phyloP scores from a whole-genome alignment of 2,888 invertebrate genomes.

The Drosophila anomalata region DNA sequence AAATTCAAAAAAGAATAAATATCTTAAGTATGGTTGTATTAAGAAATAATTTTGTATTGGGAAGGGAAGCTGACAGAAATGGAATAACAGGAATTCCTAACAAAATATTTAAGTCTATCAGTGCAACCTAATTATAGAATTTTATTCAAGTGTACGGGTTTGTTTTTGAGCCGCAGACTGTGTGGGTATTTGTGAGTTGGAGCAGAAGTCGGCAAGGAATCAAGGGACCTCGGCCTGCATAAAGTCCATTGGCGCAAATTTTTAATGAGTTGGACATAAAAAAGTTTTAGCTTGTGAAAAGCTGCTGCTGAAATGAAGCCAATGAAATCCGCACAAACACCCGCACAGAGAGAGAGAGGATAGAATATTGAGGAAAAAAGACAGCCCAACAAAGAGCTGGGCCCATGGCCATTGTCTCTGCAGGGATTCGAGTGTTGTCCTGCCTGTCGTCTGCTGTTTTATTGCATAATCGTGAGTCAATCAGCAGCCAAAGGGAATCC shows the following conservation, averaged over 20 bases:
- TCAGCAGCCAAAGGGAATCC: constrained; percentile 60
- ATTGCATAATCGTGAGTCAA: constrained; percentile 82
- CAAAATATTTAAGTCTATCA: background rate
- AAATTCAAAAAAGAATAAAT: too few relatives aligned
- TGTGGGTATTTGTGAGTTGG: constrained; percentile 32
- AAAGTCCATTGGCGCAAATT: constrained; percentile 74
- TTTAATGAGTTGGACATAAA: constrained; percentile 80
- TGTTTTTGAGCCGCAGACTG: constrained; percentile 2
- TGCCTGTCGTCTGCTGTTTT: constrained; percentile 66
- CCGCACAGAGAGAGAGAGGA: constrained; percentile 5
- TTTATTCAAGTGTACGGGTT: constrained; percentile 10
- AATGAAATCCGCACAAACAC: constrained; percentile 51
- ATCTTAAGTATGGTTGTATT: too few relatives aligned
- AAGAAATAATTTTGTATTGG: background rate
- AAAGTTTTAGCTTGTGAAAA: constrained; percentile 75
- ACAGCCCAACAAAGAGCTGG: background rate
- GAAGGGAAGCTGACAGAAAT: too few relatives aligned
- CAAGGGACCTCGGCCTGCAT: constrained; percentile 40
- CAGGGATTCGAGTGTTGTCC: constrained; percentile 37
- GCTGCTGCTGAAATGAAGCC: constrained; percentile 68
- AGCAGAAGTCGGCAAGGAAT: constrained; percentile 20
- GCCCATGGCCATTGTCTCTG: constrained; percentile 55
- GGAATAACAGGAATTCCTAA: too few relatives aligned
- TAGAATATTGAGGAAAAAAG: background rate
- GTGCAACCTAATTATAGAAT: background rate